Evolutionary conservation across 2,888 invertebrate genomes (phyloP), one percentile per base, ranked within the genome.

Genomic region (Spisula solida): DNA sequence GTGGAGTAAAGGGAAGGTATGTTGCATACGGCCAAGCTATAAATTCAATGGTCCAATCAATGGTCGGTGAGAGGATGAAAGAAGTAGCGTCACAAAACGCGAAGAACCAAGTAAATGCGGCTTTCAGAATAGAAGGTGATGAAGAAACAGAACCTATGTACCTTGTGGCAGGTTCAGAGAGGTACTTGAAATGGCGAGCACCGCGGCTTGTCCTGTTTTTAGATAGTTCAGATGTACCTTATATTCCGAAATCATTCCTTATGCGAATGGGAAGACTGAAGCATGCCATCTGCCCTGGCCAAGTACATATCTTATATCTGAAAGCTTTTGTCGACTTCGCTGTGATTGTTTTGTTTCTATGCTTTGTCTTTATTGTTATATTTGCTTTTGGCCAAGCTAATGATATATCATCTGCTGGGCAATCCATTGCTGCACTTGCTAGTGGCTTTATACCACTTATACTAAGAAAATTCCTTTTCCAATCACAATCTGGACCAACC

Each of bases 321-420:
- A 86, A 86, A 10, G 92, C 90, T 16, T 41, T 90, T 25, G 25
- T 88, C 0, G 88, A 92, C 34, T 90, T 90, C 56, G 18, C 60
- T 10, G 60, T 78, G 20, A 90, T 90, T 25, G 5, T 88, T 6
- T 2, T 90, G 18, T 90, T 92, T 79, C 85, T 92, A 18, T 56
- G 66, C 14, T 92, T 92, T 81, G 90, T 90, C 6, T 87, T 90
- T 34, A 78, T 92, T 31, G 87, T 91, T 0, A 82, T 91, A 48
- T 85, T 91, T 29, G 91, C 89, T 34, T 91, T 91, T 80, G 91
- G 91, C 12, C 87, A 90, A 41, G 90, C 90, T 5, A 56, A 87
- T 55, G 85, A 91, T 82, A 85, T 87, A 1, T 88, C 91, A 0
- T 88, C 88, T 6, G 87, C 60, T 18, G 82, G 81, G 10, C 91